Evolutionary conservation across 2,797 vertebrate genomes (phyloP).

Genomic region (Poecilia wingei): DNA sequence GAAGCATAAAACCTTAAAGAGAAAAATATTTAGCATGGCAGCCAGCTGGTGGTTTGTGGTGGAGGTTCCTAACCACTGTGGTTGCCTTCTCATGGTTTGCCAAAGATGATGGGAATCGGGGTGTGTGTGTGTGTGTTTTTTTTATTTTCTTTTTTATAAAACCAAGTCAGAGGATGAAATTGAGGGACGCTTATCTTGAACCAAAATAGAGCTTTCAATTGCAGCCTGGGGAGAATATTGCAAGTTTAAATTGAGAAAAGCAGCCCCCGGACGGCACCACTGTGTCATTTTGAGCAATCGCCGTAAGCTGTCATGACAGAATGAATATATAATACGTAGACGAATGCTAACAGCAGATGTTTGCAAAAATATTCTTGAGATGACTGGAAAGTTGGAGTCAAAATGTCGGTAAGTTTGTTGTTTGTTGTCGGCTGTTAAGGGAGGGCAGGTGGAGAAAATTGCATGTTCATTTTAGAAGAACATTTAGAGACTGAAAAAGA

Average conservation of each 20-base stretch:
- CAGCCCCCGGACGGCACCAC: neutral
- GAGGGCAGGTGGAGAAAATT: neutral
- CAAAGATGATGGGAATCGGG: slow-evolving; percentile 34
- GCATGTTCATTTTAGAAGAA: neutral
- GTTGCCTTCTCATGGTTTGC: slow-evolving; percentile 46
- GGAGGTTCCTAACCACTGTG: slow-evolving; percentile 54
- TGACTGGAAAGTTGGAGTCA: neutral
- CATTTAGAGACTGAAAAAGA: neutral
- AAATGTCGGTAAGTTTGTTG: neutral
- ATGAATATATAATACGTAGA: neutral
- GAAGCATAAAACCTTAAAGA: slow-evolving; percentile 51
- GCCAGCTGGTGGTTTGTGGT: slow-evolving; percentile 55
- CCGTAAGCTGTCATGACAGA: neutral
- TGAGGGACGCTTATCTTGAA: slow-evolving; percentile 14
- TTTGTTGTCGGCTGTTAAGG: neutral
- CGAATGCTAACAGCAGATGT: neutral
- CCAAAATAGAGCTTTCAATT: slow-evolving; percentile 9
- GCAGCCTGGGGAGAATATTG: slow-evolving; percentile 13
- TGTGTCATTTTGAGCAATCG: neutral
- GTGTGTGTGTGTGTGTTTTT: neutral
- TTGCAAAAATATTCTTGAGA: neutral
- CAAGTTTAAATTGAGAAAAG: slow-evolving; percentile 5
- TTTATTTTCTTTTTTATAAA: neutral
- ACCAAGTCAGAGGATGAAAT: slow-evolving; percentile 7
- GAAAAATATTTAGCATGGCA: slow-evolving; percentile 23